Base-by-base conservation (phyloP, 2,113 vertebrate species). In the Numida meleagris region DNA sequence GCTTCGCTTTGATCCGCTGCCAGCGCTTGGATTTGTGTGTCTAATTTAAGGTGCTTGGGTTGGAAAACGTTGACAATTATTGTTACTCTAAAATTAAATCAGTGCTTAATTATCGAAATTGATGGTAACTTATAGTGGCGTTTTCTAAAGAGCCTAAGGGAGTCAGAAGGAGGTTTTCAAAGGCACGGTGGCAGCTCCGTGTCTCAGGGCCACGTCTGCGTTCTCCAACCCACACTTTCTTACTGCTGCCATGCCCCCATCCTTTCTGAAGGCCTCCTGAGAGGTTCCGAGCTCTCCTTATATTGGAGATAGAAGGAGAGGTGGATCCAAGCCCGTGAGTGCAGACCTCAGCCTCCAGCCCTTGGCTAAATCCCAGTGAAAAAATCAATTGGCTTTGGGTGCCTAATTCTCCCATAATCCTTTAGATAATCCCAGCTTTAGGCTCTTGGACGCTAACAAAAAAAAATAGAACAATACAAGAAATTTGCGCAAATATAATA, bases 71-170 rank as follows among this genome's bases (percentile, higher is more conserved):
- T 90, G 94, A 95, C 94, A 93, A 91, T 96, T 96, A 95, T 92
- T 96, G 94, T 88, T 96, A 86, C 95, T 95, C 92, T 90, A 63
- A 95, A 94, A 95, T 96, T 96, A 96, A 96, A 96, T 86, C 94
- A 24, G 82, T 19, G 92, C 94, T 93, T 96, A 94, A 96, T 96
- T 96, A 94, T 94, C 86, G 3, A 92, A 95, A 90, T 93, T 74
- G 96, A 96, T 59, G 95, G 90, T 80, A 95, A 95, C 90, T 95
- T 55, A 12, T 65, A 94, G 92, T 95, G 96, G 95, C 85, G 0
- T 83, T 96, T 74, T 91, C 93, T 58, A 66, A 89, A 86, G 88
- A 82, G 96, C 92, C 93, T 77, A 21, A 13, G 92, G 96, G 88
- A 94, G 75, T 5, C 90, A 62, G 93, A 10, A 72, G 87, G 84